Evolutionary conservation across 2,888 invertebrate species (phyloP).

Genomic region (Papilio elwesi): DNA sequence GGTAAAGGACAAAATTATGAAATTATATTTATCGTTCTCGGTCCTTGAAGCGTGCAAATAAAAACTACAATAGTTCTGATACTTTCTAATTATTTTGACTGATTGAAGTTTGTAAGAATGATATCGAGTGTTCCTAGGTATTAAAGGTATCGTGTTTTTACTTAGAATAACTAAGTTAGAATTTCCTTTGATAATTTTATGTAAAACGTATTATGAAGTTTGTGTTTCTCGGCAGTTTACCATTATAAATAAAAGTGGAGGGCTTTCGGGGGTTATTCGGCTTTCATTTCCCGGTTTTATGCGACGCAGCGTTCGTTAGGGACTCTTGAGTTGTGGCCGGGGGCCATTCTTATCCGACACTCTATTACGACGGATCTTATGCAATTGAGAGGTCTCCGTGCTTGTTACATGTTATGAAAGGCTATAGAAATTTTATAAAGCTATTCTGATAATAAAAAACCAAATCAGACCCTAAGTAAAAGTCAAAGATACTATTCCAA

Average conservation of each 20-base stretch:
- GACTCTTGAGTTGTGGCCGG: conserved; percentile 17
- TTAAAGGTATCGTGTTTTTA: no score
- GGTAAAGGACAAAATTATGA: no score
- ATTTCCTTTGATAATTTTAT: no score
- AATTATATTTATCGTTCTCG: no score
- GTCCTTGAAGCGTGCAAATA: no score
- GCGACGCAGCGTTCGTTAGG: conserved; percentile 35
- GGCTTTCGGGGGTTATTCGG: neutral
- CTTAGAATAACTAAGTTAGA: no score
- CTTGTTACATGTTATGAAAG: conserved; percentile 7
- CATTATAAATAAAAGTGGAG: conserved; percentile 12
- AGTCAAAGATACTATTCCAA: neutral
- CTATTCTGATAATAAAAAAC: conserved; percentile 5
- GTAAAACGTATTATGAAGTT: neutral
- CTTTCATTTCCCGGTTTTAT: conserved; percentile 27
- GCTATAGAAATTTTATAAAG: neutral
- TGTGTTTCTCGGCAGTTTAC: conserved; percentile 13
- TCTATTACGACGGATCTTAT: conserved; percentile 17
- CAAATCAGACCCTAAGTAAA: neutral
- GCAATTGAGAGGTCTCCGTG: conserved; percentile 13
- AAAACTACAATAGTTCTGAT: no score
- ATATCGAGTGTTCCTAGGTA: no score
- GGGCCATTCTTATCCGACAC: conserved; percentile 16
- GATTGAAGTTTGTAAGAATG: no score
- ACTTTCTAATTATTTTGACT: no score